These are phyloP conservation scores for Tokudaia muenninki DNA, from an alignment of 2,797 vertebrate species.

Conservation along the genomic window DNA sequence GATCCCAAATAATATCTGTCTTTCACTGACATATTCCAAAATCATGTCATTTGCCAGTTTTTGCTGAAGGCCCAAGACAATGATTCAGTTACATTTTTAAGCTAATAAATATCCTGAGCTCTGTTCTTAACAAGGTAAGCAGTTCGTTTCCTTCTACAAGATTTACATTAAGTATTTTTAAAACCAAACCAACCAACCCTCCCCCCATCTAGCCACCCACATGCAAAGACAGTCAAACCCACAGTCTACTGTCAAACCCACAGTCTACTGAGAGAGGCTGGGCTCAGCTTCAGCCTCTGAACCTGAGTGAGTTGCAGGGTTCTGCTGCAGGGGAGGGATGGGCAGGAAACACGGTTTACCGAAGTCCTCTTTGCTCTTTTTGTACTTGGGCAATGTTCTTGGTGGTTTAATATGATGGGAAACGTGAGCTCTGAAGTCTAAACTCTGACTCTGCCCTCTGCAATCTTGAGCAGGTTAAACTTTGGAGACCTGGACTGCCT, in stretches of 20 bases:
- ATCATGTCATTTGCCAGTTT: conserved; percentile 31
- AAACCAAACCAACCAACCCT: not conserved
- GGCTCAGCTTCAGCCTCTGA: conserved; percentile 17
- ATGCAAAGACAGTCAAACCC: not conserved
- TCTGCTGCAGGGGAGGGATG: not conserved
- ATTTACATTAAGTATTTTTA: not conserved
- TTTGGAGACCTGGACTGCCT: conserved; percentile 33
- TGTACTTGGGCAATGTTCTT: conserved; percentile 47
- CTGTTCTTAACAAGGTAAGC: conserved; percentile 28
- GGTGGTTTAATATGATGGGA: not conserved
- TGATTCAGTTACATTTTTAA: conserved; percentile 5
- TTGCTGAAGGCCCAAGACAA: conserved; percentile 20
- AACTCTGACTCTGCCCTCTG: conserved; percentile 2
- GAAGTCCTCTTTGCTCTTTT: not conserved
- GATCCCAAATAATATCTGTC: not conserved
- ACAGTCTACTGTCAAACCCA: not conserved
- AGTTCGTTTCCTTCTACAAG: not conserved
- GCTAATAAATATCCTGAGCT: not conserved
- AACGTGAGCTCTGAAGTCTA: conserved; percentile 14
- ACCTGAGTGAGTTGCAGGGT: not conserved
- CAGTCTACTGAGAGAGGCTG: not conserved
- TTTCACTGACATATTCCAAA: conserved; percentile 30
- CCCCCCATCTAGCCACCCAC: too few relatives aligned
- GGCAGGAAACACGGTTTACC: not conserved
- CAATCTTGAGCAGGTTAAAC: conserved; percentile 58